Percentiles rank a stretch among this genome's conserved stretches.
These are phyloP conservation scores for Ceryle rudis DNA, from an alignment of 2,797 vertebrate genomes.

Conservation along the genomic window DNA sequence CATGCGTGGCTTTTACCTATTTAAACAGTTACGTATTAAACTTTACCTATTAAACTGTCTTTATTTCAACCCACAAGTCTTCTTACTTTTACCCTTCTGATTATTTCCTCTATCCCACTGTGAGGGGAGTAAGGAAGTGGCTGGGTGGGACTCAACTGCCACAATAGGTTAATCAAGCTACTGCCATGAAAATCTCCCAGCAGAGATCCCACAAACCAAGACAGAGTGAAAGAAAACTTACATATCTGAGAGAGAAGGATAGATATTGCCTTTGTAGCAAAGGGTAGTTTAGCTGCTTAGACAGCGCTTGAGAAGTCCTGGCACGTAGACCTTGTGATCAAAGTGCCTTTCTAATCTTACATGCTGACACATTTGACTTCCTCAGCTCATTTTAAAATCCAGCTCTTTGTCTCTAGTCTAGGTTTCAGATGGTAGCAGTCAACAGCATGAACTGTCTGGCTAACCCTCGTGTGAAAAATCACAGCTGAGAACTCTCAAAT, in stretches of 20 bases:
- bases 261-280: not conserved
- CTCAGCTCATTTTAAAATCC: not conserved
- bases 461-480: not conserved
- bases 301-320: not conserved
- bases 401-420: not conserved
- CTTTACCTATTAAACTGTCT: not conserved
- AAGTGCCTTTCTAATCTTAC: not conserved
- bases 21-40: not conserved
- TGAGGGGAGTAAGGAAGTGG: not conserved
- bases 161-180: not conserved
- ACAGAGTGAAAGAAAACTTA: not conserved
- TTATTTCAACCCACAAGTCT: not conserved
- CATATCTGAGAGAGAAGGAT: not conserved
- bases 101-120: not conserved
- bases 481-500: not conserved
- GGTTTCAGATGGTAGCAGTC: not conserved
- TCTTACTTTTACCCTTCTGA: not conserved
- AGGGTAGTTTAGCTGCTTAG: not conserved
- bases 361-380: rapidly evolving
- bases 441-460: not conserved
- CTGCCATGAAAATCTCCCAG: not conserved
- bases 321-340: not conserved
- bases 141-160: not conserved
- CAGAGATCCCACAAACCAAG: not conserved
- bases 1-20: not conserved